A percentile compares a stretch with the other conserved stretches of the same genome.
Evolutionary conservation across 2,888 invertebrate genomes (phyloP).

Genomic region (Harpalus rubripes): DNA sequence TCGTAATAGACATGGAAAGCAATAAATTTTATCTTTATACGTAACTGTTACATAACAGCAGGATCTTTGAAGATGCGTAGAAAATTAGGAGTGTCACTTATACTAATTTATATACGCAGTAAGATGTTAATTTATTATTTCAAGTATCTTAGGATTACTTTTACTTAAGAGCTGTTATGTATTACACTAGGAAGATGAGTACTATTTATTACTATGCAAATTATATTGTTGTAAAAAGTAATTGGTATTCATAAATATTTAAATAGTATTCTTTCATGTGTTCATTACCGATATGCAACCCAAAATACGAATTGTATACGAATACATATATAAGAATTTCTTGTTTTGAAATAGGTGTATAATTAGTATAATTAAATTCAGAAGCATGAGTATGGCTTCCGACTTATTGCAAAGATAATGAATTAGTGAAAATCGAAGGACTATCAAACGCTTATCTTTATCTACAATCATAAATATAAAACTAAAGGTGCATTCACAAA

Average conservation of each 20-base stretch:
- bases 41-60: constrained; percentile 3
- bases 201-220: background rate
- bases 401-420: background rate
- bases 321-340: constrained; percentile 14
- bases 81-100: constrained; percentile 26
- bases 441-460: background rate
- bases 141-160: background rate
- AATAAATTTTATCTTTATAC: constrained; percentile 15
- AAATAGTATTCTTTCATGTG: no score
- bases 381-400: background rate
- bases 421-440: background rate
- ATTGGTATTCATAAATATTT: background rate
- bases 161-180: background rate
- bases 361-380: constrained; percentile 9
- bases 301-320: no score
- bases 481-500: no score
- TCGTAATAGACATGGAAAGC: constrained; percentile 7
- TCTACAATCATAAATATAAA: background rate
- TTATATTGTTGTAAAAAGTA: background rate
- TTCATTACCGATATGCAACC: background rate
- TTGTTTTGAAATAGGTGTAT: constrained; percentile 1
- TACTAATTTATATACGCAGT: constrained; percentile 11
- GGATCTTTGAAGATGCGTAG: constrained; percentile 17
- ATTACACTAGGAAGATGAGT: background rate
- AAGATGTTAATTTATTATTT: constrained; percentile 21